These are phyloP conservation scores for Rissa tridactyla DNA, from an alignment of 2,113 vertebrate species.

Conservation along the genomic window DNA sequence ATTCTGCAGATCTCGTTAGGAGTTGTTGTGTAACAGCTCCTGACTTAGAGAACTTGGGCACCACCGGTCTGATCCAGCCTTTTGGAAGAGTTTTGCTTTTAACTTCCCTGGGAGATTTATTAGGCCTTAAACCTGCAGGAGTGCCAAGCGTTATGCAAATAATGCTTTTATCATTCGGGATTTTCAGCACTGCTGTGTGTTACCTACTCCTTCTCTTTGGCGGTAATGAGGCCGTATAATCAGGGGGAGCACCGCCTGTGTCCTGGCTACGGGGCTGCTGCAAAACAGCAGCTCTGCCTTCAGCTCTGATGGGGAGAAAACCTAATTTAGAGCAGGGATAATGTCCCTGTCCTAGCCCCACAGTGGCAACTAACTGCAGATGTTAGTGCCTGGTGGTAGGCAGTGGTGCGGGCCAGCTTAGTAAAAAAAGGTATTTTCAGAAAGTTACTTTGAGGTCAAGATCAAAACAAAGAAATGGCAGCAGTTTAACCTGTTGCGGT, in stretches of 20 bases:
- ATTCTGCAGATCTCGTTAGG: not conserved
- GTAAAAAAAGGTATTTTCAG: not conserved
- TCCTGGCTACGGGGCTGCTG: not conserved
- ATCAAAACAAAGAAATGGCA: not conserved
- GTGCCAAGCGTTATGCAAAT: not conserved
- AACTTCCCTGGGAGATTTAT: not conserved
- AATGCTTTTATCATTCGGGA: not conserved
- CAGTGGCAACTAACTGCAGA: not conserved
- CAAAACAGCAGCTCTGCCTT: not conserved
- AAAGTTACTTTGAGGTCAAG: not conserved
- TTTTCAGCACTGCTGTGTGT: not conserved
- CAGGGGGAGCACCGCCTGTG: not conserved
- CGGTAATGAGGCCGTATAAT: not conserved
- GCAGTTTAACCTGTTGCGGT: accelerated
- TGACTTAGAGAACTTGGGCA: not conserved
- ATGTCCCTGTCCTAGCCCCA: not conserved
- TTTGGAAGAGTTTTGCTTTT: not conserved
- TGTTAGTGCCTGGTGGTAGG: not conserved
- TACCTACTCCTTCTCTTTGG: not conserved
- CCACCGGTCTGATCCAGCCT: not conserved
- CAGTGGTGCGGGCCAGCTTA: not conserved
- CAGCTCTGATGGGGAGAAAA: not conserved
- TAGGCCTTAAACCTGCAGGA: not conserved
- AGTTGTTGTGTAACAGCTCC: not conserved
- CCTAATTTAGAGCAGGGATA: not conserved